Evolutionary conservation across 1,140 invertebrate genomes (phyloP).

Genomic region (Lepidurus couesii): DNA sequence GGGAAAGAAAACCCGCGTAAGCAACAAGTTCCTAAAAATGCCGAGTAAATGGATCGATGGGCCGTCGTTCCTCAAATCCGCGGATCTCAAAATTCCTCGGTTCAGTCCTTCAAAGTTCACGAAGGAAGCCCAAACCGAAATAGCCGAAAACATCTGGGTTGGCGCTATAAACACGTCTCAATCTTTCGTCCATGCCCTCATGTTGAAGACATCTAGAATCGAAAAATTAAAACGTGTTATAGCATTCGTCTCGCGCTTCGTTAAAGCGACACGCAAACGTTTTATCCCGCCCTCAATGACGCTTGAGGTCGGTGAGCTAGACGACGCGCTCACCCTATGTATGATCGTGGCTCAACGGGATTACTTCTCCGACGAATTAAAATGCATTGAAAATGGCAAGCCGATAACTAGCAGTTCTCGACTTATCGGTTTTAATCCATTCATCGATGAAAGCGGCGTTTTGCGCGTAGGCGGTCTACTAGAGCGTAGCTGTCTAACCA

Average conservation of each 20-base stretch:
- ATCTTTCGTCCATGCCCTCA: background rate
- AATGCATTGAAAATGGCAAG: background rate
- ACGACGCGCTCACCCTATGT: background rate
- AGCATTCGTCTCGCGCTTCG: background rate
- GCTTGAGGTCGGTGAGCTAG: background rate
- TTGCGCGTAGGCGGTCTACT: too few species aligned
- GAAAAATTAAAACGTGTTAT: background rate
- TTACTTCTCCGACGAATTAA: background rate
- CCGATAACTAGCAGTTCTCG: background rate
- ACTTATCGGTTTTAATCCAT: background rate
- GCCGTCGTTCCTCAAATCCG: conserved; percentile 15
- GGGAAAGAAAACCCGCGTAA: conserved; percentile 30
- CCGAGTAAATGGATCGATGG: conserved; percentile 29
- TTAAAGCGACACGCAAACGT: background rate
- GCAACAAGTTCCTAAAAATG: background rate
- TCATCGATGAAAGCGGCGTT: background rate
- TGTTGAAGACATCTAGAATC: background rate
- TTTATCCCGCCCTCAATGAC: background rate
- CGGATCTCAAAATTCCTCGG: background rate
- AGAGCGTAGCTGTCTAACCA: background rate
- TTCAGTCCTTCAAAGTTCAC: background rate
- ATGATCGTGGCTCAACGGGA: background rate
- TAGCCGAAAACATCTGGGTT: background rate
- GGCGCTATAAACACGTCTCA: background rate
- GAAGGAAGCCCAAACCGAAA: background rate